A percentile compares a stretch with the other conserved stretches of the same genome.
phyloP scores from a whole-genome alignment of 2,113 vertebrate species.

The Gallinago undulata region DNA sequence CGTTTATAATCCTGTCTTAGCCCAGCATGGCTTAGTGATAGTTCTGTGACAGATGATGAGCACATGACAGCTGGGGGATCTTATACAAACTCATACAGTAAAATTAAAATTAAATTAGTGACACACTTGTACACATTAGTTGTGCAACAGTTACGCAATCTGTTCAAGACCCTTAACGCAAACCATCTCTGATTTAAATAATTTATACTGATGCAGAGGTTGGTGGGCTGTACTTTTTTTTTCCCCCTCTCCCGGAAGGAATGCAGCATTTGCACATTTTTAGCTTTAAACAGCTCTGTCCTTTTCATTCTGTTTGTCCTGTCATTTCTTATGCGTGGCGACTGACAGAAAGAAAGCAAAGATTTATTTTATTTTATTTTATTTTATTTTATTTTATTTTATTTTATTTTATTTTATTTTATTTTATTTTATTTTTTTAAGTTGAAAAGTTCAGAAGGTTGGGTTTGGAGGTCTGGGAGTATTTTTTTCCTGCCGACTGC shows the following conservation, averaged over 20 bases:
- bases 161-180: slow-evolving; percentile 62
- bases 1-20: slow-evolving; percentile 89
- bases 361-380: background rate
- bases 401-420: background rate
- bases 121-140: slow-evolving; percentile 82
- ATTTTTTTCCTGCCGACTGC: background rate
- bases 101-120: slow-evolving; percentile 87
- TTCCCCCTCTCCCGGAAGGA: background rate
- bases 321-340: background rate
- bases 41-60: slow-evolving; percentile 83
- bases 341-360: background rate
- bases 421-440: background rate
- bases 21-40: slow-evolving; percentile 84
- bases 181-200: slow-evolving; percentile 45
- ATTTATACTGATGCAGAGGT: background rate
- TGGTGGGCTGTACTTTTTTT: background rate
- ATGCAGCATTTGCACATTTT: slow-evolving; percentile 4
- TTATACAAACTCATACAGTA: slow-evolving; percentile 77
- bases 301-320: background rate
- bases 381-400: background rate
- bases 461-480: background rate
- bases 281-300: background rate
- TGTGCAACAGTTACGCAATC: slow-evolving; percentile 83
- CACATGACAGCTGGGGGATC: slow-evolving; percentile 84
- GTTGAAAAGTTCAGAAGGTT: background rate